Evolutionary conservation across 2,888 invertebrate genomes (phyloP).

Genomic region (Venustoraphidia nigricollis): DNA sequence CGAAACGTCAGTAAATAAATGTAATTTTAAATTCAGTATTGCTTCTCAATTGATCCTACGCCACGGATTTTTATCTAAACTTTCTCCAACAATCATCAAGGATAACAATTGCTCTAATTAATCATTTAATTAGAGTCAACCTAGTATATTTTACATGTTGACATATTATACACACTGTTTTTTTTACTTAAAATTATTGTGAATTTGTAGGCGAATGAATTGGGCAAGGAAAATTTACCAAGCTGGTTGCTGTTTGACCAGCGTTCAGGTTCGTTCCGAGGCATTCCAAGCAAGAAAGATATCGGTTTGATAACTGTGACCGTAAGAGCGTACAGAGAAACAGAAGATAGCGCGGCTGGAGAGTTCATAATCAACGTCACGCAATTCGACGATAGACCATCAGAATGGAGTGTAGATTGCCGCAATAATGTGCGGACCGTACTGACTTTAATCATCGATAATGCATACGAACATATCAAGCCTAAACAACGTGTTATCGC

Average conservation of each 20-base stretch:
- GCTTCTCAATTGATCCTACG: no score
- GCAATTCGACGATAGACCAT: not conserved
- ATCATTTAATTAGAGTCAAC: no score
- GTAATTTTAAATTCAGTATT: no score
- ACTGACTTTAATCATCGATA: constrained; percentile 51
- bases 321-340: constrained; percentile 34
- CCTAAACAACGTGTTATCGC: constrained; percentile 48
- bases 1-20: no score
- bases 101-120: no score
- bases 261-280: constrained; percentile 51
- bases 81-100: no score
- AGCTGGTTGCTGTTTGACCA: constrained; percentile 59
- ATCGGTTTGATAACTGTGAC: constrained; percentile 48
- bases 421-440: constrained; percentile 30
- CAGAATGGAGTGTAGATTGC: constrained; percentile 17
- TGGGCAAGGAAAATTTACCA: constrained; percentile 32
- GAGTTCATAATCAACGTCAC: not conserved
- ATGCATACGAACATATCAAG: constrained; percentile 43
- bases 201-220: constrained; percentile 27
- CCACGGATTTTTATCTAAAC: no score
- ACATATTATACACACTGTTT: no score
- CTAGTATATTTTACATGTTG: no score
- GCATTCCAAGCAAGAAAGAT: constrained; percentile 53
- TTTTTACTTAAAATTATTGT: no score
- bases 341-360: constrained; percentile 5